Conservation (phyloP, 2,888 invertebrate species). For the Trichopoda pennipes region DNA sequence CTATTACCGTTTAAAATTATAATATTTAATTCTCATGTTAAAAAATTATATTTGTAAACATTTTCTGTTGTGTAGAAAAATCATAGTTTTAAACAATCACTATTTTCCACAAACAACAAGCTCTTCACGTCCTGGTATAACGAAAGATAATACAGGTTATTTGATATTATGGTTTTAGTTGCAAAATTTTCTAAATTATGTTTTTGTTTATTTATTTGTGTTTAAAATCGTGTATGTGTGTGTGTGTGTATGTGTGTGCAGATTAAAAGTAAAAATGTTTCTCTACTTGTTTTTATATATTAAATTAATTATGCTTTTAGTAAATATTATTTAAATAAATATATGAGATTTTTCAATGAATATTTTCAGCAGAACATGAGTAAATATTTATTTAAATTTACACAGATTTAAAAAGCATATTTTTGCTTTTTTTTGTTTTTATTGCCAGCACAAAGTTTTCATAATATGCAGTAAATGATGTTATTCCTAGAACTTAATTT, state of each 20-base stretch:
- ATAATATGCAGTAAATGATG: not conserved
- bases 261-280: not conserved
- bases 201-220: too few relatives aligned
- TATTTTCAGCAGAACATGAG: not conserved
- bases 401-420: not conserved
- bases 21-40: too few relatives aligned
- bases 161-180: too few relatives aligned
- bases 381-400: not conserved
- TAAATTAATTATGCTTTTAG: slow-evolving; percentile 29
- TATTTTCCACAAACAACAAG: too few relatives aligned
- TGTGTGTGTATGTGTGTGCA: not conserved
- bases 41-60: too few relatives aligned
- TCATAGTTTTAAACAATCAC: too few relatives aligned
- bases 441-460: not conserved
- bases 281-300: not conserved
- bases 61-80: too few relatives aligned
- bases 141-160: too few relatives aligned
- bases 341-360: slow-evolving; percentile 15
- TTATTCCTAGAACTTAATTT: slow-evolving; percentile 3
- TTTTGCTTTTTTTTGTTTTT: not conserved
- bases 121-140: too few relatives aligned
- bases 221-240: not conserved
- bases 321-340: slow-evolving; percentile 22
- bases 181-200: too few relatives aligned
- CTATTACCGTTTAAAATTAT: too few relatives aligned